Evolutionary conservation across 2,888 invertebrate genomes (phyloP).

Genomic region (Colostygia pectinataria): DNA sequence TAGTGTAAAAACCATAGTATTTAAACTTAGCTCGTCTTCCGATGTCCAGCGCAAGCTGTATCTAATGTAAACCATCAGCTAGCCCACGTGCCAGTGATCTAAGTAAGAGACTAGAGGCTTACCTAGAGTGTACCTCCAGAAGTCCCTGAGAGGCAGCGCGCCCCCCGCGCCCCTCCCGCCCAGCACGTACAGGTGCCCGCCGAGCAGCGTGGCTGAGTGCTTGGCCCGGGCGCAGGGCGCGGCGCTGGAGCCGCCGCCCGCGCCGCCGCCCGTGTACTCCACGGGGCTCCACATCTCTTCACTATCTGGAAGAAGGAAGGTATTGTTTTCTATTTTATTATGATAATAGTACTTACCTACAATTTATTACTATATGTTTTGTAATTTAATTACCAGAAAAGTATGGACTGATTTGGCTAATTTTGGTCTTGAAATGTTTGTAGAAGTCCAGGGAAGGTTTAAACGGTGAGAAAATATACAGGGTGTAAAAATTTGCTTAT

Average conservation of each 20-base stretch:
- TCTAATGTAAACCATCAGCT: neutral
- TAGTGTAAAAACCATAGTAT: too few species aligned
- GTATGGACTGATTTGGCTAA: too few species aligned
- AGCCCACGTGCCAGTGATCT: neutral
- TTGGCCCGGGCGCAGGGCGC: slow-evolving; percentile 87
- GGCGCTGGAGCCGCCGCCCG: slow-evolving; percentile 60
- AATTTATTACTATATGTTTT: too few species aligned
- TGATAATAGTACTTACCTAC: too few species aligned
- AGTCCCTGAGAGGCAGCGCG: slow-evolving; percentile 90
- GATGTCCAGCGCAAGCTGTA: too few species aligned
- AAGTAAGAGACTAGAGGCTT: neutral
- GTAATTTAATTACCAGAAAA: too few species aligned
- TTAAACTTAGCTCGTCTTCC: too few species aligned
- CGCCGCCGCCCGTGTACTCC: slow-evolving; percentile 49
- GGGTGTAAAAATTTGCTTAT: too few species aligned
- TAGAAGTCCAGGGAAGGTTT: too few species aligned
- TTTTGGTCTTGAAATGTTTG: too few species aligned
- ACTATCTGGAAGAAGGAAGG: slow-evolving; percentile 51
- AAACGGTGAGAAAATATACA: too few species aligned
- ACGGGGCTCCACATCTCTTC: slow-evolving; percentile 69
- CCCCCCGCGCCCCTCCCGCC: slow-evolving; percentile 94
- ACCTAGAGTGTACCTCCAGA: slow-evolving; percentile 91
- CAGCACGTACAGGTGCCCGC: slow-evolving; percentile 90
- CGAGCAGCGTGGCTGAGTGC: slow-evolving; percentile 91
- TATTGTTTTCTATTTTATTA: too few species aligned